Conservation (phyloP, 2,888 invertebrate species). For the Rotaria magnacalcarata region DNA sequence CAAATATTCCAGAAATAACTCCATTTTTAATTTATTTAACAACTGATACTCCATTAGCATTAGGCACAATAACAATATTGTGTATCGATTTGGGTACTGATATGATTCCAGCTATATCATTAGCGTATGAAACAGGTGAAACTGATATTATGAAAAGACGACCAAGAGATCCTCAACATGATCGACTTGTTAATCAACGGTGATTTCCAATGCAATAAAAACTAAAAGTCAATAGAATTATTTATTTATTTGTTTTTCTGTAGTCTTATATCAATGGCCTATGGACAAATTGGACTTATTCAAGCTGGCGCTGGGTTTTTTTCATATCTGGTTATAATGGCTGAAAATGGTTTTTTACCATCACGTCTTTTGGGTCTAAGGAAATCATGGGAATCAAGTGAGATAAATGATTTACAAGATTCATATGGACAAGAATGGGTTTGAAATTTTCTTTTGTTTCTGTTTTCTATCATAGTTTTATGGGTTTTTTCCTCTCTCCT, state of each 20-base stretch:
- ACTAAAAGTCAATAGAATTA: no score
- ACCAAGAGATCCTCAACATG: constrained; percentile 76
- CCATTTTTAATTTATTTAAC: constrained; percentile 49
- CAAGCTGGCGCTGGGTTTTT: constrained; percentile 97
- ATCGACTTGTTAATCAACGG: constrained; percentile 71
- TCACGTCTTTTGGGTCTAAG: constrained; percentile 79
- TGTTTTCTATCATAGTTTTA: constrained; percentile 63
- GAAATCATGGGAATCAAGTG: constrained; percentile 92
- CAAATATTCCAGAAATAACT: constrained; percentile 48
- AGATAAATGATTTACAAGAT: constrained; percentile 87
- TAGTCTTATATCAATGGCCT: constrained; percentile 90
- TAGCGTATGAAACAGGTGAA: constrained; percentile 80
- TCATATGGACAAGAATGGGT: constrained; percentile 98
- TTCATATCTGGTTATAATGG: constrained; percentile 96
- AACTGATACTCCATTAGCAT: constrained; percentile 47
- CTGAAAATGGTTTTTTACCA: constrained; percentile 91
- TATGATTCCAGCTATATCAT: constrained; percentile 74
- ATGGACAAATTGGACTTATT: constrained; percentile 97
- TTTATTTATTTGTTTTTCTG: not conserved
- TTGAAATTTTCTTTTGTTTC: no score
- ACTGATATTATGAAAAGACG: constrained; percentile 84
- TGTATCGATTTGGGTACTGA: constrained; percentile 48
- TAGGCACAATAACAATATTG: constrained; percentile 48
- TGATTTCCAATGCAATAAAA: not conserved
- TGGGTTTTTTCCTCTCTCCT: not conserved